Conservation (phyloP, 2,888 invertebrate genomes). For the Meta bourneti region DNA sequence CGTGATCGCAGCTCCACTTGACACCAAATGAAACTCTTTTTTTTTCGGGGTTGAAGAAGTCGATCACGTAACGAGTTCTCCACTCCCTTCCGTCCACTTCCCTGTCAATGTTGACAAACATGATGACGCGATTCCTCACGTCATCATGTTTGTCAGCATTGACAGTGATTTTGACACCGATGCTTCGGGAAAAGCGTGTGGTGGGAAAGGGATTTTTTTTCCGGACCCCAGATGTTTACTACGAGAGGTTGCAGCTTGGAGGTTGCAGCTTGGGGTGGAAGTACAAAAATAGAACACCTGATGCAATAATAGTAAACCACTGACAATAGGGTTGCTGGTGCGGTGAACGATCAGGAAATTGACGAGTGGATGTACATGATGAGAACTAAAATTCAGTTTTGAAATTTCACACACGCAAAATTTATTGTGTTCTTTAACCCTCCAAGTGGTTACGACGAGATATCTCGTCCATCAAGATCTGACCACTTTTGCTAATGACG, state of each 20-base stretch:
- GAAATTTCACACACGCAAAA: no score
- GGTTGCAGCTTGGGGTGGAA: not conserved
- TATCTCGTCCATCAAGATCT: no score
- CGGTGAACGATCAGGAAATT: not conserved
- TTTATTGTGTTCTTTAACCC: not conserved
- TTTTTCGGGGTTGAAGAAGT: conserved; percentile 11
- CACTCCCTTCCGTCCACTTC: not conserved
- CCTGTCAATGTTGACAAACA: no score
- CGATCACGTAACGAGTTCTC: not conserved
- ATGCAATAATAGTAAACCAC: not conserved
- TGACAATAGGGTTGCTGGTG: not conserved
- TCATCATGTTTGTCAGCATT: conserved; percentile 16
- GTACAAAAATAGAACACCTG: not conserved
- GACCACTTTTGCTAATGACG: no score
- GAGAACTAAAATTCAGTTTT: not conserved
- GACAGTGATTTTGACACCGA: not conserved
- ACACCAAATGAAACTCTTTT: conserved; percentile 6
- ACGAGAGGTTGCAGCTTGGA: not conserved
- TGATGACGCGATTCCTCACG: no score
- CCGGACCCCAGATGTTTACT: not conserved
- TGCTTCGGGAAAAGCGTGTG: not conserved
- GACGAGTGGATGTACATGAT: not conserved
- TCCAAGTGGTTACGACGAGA: no score
- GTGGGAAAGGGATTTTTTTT: not conserved
- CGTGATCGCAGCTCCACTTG: conserved; percentile 24